Percentiles rank a stretch among this genome's conserved stretches.
phyloP scores from a whole-genome alignment of 2,797 vertebrate genomes.

The Eremophila alpestris region DNA sequence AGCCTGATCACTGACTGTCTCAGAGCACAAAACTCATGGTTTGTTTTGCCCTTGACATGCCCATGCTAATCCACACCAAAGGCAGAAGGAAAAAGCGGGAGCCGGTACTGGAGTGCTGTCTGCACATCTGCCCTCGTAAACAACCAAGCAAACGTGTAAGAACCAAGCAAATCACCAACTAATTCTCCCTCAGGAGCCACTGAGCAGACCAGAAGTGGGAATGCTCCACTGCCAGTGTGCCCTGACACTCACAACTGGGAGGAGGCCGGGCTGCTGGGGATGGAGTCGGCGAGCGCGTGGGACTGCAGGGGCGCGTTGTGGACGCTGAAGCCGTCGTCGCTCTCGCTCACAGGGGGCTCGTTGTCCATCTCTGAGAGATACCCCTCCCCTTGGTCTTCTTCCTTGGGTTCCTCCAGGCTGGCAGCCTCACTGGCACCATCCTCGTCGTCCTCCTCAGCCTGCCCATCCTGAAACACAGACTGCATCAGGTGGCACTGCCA shows the following conservation, averaged over 20 bases:
- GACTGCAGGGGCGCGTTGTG: constrained; percentile 92
- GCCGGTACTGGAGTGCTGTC: neutral
- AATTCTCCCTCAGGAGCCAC: neutral
- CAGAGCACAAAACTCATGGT: neutral
- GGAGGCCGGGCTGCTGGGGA: constrained; percentile 96
- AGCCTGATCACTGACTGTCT: neutral
- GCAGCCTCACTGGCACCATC: constrained; percentile 87
- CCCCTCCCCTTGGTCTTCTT: constrained; percentile 85
- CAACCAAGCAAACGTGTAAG: neutral
- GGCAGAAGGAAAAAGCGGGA: neutral
- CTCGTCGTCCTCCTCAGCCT: constrained; percentile 90
- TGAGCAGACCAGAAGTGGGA: neutral
- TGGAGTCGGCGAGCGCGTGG: constrained; percentile 90
- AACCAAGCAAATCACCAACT: neutral
- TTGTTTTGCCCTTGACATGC: neutral
- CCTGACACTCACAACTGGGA: constrained; percentile 93
- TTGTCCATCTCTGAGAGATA: constrained; percentile 92
- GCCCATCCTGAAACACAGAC: constrained; percentile 73
- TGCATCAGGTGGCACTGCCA: neutral
- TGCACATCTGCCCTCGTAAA: neutral
- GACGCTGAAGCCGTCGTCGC: constrained; percentile 94
- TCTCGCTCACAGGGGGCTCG: constrained; percentile 91
- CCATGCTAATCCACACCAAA: neutral
- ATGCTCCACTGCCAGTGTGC: neutral
- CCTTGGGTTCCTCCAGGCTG: constrained; percentile 88